Percentiles rank a stretch among this genome's conserved stretches.
Evolutionary conservation across 1,140 invertebrate genomes (phyloP).

Genomic region (Magallana angulata): DNA sequence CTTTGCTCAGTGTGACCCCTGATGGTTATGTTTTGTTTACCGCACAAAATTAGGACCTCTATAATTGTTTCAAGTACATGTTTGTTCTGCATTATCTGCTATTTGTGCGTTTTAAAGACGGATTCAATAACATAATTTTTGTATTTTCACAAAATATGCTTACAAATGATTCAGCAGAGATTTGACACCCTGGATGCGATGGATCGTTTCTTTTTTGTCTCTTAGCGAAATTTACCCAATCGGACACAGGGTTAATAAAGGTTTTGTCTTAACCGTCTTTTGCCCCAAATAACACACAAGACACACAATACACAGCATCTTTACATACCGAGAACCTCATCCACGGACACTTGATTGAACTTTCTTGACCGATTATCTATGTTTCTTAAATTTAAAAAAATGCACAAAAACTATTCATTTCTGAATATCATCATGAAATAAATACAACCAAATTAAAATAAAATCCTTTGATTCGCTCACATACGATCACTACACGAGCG

Average conservation of each 20-base stretch:
- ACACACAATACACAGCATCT: background rate
- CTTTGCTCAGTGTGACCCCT: constrained; percentile 52
- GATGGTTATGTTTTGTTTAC: constrained; percentile 49
- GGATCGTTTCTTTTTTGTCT: no score
- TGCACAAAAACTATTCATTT: background rate
- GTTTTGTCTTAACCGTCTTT: no score
- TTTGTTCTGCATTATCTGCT: background rate
- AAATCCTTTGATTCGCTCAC: background rate
- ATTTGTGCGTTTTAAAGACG: no score
- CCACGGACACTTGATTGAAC: background rate
- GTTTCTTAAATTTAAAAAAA: background rate
- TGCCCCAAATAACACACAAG: background rate
- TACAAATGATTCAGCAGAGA: no score
- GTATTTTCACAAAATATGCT: no score
- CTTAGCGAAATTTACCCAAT: no score
- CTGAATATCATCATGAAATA: no score
- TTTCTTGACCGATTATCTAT: background rate
- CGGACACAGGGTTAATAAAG: no score
- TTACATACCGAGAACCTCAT: background rate
- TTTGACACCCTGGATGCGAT: no score
- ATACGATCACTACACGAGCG: background rate
- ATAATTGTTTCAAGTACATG: constrained; percentile 42
- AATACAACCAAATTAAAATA: no score
- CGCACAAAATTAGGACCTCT: constrained; percentile 39
- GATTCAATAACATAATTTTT: no score